Conservation (phyloP, 2,888 invertebrate species). For the Eristalinus aeneus region DNA sequence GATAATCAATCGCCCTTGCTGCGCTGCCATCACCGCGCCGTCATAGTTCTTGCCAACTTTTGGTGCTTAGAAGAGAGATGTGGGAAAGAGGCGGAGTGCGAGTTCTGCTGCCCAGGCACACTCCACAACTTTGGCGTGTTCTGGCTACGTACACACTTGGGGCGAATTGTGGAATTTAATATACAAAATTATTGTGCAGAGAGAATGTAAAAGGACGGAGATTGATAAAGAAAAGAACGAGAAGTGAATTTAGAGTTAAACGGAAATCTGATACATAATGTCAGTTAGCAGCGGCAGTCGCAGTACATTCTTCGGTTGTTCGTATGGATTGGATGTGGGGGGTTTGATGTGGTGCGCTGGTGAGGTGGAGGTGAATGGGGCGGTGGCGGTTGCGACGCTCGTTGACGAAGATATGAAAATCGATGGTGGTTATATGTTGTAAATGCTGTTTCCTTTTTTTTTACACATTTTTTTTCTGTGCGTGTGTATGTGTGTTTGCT, state of each 20-base stretch:
- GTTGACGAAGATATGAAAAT: slow-evolving; percentile 58
- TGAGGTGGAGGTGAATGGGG: background rate
- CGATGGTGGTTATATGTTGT: slow-evolving; percentile 55
- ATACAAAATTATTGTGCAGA: slow-evolving; percentile 59
- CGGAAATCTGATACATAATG: slow-evolving; percentile 69
- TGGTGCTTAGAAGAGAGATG: slow-evolving; percentile 22
- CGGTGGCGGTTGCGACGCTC: background rate
- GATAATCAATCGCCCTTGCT: slow-evolving; percentile 55
- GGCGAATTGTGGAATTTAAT: slow-evolving; percentile 65
- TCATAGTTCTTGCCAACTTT: slow-evolving; percentile 47
- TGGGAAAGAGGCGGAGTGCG: background rate
- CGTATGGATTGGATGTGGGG: background rate
- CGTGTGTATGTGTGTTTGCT: slow-evolving; percentile 8
- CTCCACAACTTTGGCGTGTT: background rate
- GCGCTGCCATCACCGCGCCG: slow-evolving; percentile 21
- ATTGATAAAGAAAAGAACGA: slow-evolving; percentile 68
- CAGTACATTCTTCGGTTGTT: background rate
- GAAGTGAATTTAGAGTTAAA: slow-evolving; percentile 66
- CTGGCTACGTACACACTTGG: slow-evolving; percentile 4
- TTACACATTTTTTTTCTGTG: background rate
- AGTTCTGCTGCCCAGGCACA: slow-evolving; percentile 36
- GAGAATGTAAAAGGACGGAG: slow-evolving; percentile 47
- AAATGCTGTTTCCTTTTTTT: slow-evolving; percentile 43
- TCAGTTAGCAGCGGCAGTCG: slow-evolving; percentile 25
- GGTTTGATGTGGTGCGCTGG: background rate